A percentile compares a stretch with the other conserved stretches of the same genome.
phyloP scores from a whole-genome alignment of 1,140 invertebrate species.

The Tigriopus japonicus region DNA sequence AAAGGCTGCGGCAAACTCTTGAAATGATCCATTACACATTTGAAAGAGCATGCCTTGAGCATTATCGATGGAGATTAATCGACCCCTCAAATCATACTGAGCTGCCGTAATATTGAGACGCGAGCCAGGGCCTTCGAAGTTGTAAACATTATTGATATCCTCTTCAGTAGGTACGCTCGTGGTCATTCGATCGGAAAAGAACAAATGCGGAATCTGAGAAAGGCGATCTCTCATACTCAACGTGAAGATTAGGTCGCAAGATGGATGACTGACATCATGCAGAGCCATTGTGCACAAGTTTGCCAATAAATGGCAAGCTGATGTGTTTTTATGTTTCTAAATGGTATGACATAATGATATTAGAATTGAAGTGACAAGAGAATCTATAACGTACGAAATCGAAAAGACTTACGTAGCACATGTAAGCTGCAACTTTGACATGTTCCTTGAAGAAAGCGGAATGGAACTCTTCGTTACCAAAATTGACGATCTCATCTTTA shows the following conservation, averaged over 20 bases:
- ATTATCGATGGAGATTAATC: not conserved
- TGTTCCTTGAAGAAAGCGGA: conserved; percentile 6
- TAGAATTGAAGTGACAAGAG: too few species aligned
- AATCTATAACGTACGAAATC: too few species aligned
- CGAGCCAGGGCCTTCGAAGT: not conserved
- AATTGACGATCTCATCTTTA: not conserved
- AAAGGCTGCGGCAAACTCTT: conserved; percentile 5
- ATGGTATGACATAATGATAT: too few species aligned
- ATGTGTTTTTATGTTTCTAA: conserved; percentile 2
- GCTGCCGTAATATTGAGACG: not conserved
- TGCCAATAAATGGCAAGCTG: conserved; percentile 4
- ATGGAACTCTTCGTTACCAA: not conserved
- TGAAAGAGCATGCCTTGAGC: not conserved
- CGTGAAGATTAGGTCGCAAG: not conserved
- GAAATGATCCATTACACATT: conserved; percentile 8
- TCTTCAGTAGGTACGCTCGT: not conserved
- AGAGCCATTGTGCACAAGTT: conserved; percentile 10
- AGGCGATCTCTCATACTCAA: not conserved
- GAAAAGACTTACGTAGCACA: conserved; percentile 6
- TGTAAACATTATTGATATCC: conserved; percentile 7
- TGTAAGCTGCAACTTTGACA: not conserved
- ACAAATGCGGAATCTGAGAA: conserved; percentile 1
- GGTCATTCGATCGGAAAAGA: not conserved
- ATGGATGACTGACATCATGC: not conserved
- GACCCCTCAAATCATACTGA: not conserved